Percentiles rank a stretch among this genome's conserved stretches.
Conservation (phyloP, 30 jellyfish, hydroid and myxozoan species). For the Hydra vulgaris region DNA sequence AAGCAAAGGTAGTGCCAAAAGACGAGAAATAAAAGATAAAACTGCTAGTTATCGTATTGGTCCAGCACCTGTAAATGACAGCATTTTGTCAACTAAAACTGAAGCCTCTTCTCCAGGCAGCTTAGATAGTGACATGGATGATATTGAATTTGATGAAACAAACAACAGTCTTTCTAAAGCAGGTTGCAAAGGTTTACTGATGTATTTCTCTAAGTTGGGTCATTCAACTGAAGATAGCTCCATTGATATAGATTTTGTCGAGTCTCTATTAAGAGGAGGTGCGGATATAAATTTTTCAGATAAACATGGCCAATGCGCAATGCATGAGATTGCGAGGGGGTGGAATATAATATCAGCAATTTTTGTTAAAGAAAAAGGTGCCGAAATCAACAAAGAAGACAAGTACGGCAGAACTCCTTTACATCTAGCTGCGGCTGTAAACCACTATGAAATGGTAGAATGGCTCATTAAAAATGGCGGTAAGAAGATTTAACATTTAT, state of each 20-base stretch:
- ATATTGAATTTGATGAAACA: constrained; percentile 21
- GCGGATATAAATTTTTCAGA: constrained; percentile 91
- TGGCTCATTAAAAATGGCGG: constrained; percentile 78
- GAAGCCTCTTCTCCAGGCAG: constrained; percentile 75
- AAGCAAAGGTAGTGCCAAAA: not conserved
- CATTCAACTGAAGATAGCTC: constrained; percentile 59
- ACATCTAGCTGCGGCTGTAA: constrained; percentile 75
- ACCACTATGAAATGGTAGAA: constrained; percentile 69
- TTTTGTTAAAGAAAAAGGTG: constrained; percentile 82
- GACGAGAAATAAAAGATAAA: constrained; percentile 4
- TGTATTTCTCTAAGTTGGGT: constrained; percentile 84
- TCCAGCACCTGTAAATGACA: constrained; percentile 97
- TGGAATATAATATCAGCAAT: constrained; percentile 93
- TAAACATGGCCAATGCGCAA: constrained; percentile 75
- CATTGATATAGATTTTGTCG: constrained; percentile 83
- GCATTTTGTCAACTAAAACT: constrained; percentile 43
- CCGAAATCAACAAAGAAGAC: constrained; percentile 71
- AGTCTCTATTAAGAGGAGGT: constrained; percentile 72
- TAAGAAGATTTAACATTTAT: not conserved
- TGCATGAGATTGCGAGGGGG: constrained; percentile 92
- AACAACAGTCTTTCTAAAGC: constrained; percentile 58
- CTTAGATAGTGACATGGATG: constrained; percentile 85
- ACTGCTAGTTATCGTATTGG: constrained; percentile 65
- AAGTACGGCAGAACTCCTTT: constrained; percentile 79
- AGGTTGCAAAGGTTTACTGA: constrained; percentile 86